Base-by-base conservation (phyloP, 2,113 vertebrate genomes). In the Microcebus jonahi region DNA sequence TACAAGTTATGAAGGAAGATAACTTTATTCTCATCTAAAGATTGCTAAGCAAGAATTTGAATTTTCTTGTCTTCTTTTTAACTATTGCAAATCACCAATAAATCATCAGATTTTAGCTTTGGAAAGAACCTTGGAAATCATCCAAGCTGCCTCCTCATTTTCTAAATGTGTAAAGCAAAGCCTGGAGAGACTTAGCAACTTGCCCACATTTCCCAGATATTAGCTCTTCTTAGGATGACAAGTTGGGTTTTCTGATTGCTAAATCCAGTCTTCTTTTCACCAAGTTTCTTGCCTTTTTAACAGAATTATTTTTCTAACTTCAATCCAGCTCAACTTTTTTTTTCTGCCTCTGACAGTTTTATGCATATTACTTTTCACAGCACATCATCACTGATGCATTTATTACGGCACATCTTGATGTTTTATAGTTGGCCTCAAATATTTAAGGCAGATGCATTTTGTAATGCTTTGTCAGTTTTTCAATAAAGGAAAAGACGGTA, bases 381-480 rank as follows among this genome's bases (percentile, higher is more conserved):
- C 71, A 71, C 8, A 61, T 97, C 65, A 93, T 93, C 70, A 39
- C 13, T 53, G 65, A 84, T 87, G 48, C 76, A 94, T 90, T 87
- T 87, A 81, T 87, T 84, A 81, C 3, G 27, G n/a, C 14, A 45
- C 3, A 90, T 84, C 50, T 96, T 86, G 67, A 70, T 83, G 67
- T 68, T 76, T 94, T 95, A 67, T 34, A 83, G 36, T 65, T 6
- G 23, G 65, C 77, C 61, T 88, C 86, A 97, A 53, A 77, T 65
- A 86, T 76, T 95, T 95, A 95, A 90, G 70, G 82, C 39, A 94
- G 92, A 84, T 67, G 63, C 31, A 84, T 75, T 87, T 89, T 77
- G 67, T 81, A 73, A 95, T 45, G 59, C 70, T 96, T 81, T 95
- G 92, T 91, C 86, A 90, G 79, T 88, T 95, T 98, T 98, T 95